Evolutionary conservation across 2,113 vertebrate genomes (phyloP), one percentile per base, ranked within the genome.

Genomic region (Lepus americanus): DNA sequence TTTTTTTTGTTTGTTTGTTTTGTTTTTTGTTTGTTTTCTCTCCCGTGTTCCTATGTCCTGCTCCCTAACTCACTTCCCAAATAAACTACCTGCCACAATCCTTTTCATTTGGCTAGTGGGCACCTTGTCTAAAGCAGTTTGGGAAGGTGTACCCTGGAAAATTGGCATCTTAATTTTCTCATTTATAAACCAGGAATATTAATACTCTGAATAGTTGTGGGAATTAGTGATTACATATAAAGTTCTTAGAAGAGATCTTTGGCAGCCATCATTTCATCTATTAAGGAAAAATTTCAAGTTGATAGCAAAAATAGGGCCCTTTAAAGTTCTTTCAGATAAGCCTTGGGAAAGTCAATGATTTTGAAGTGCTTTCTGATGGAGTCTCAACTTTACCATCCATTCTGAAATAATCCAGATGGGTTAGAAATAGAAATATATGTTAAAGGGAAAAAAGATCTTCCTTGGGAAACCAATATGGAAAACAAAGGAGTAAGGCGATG

Each of bases 401-500:
- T 66, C 9, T 77, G 73, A 84, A 36, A 67, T 33, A 77, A 81
- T 7, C 3, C 7, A 63, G 51, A 22, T 25, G 10, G 23, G 63
- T 49, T 87, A 81, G 61, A 96, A 73, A 81, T 36, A 78, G 39
- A 80, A 87, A n/a, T 72, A n/a, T 20, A 20, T n/a, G 7, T 20
- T 74, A 49, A 77, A 70, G 14, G 39, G 44, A 19, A 81, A 90
- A 92, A 72, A 17, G 23, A 5, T 73, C 23, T 81, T 89, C 25
- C 44, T 89, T 72, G 27, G 72, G 67, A 80, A 95, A 90, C 33
- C 55, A 20, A 74, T 69, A 44, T 85, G n/a, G 25, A 91, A 91
- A 78, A 53, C 14, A 53, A 77, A 84, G 6, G 7, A 4, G 44
- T 9, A 66, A 39, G 64, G 64, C 79, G 39, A 79, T 11, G 16